Conservation (phyloP, 2,888 invertebrate species). For the Cetonia aurata region DNA sequence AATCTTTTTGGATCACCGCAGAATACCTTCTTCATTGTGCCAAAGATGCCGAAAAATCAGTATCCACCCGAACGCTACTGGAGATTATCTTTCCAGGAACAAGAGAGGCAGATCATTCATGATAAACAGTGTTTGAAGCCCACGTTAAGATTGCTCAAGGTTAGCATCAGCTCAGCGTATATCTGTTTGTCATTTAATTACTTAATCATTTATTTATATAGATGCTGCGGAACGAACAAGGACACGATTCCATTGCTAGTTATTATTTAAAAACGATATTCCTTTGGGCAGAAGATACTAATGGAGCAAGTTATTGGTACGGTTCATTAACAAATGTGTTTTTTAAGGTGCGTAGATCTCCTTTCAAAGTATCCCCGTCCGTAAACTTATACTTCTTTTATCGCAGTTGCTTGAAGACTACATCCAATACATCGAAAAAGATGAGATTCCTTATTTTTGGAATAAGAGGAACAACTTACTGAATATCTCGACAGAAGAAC, state of each 20-base stretch:
- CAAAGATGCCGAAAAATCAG: slow-evolving; percentile 66
- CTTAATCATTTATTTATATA: too few species aligned
- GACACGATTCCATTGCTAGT: slow-evolving; percentile 68
- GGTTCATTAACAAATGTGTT: slow-evolving; percentile 54
- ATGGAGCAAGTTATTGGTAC: slow-evolving; percentile 49
- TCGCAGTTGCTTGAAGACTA: slow-evolving; percentile 67
- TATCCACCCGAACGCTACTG: slow-evolving; percentile 64
- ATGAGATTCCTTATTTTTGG: slow-evolving; percentile 69
- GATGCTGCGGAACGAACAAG: slow-evolving; percentile 68
- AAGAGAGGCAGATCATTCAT: slow-evolving; percentile 69
- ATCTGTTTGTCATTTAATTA: slow-evolving; percentile 39
- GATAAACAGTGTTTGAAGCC: slow-evolving; percentile 66
- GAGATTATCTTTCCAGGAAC: slow-evolving; percentile 71
- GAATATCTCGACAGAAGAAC: neutral
- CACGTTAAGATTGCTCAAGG: slow-evolving; percentile 66
- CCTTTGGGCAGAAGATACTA: slow-evolving; percentile 63
- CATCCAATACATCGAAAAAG: slow-evolving; percentile 58
- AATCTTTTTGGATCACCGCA: neutral
- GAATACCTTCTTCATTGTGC: slow-evolving; percentile 68
- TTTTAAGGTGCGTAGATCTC: slow-evolving; percentile 61
- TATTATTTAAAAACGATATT: slow-evolving; percentile 72
- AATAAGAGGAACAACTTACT: slow-evolving; percentile 67
- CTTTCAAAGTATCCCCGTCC: neutral
- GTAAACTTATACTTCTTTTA: slow-evolving; percentile 47
- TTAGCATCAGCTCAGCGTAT: slow-evolving; percentile 16